A percentile compares a stretch with the other conserved stretches of the same genome.
phyloP scores from a whole-genome alignment of 2,797 vertebrate species.

The Podarcis siculus region DNA sequence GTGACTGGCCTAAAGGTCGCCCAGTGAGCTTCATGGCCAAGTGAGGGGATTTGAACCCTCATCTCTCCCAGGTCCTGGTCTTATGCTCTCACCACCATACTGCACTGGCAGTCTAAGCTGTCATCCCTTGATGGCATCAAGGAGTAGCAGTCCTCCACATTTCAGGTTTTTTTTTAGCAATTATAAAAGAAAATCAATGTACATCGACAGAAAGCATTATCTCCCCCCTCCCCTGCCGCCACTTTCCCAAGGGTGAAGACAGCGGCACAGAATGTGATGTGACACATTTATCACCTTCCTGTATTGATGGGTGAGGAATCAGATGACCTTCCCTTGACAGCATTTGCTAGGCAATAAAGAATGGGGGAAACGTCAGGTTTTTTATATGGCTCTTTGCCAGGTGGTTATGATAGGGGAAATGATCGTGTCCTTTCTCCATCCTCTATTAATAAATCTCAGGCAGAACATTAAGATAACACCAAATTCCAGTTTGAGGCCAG shows the following conservation, averaged over 20 bases:
- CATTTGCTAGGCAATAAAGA: constrained; percentile 51
- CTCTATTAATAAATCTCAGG: constrained; percentile 53
- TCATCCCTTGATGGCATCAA: not conserved
- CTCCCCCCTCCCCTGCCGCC: constrained; percentile 14
- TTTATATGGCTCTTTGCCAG: constrained; percentile 48
- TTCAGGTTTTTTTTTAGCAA: constrained; percentile 35
- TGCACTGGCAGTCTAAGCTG: too few relatives aligned
- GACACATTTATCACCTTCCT: constrained; percentile 62
- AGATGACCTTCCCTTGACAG: constrained; percentile 57
- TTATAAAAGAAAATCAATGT: constrained; percentile 32
- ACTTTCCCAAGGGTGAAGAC: constrained; percentile 47
- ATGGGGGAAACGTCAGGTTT: constrained; percentile 48
- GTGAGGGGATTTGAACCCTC: too few relatives aligned
- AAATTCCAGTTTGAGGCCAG: constrained; percentile 21
- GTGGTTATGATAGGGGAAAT: constrained; percentile 51
- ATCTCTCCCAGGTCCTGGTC: too few relatives aligned
- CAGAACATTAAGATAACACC: constrained; percentile 50
- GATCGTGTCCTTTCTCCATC: constrained; percentile 33
- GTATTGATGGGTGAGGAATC: constrained; percentile 44
- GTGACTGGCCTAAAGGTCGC: too few relatives aligned
- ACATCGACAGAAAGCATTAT: constrained; percentile 52
- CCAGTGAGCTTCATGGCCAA: too few relatives aligned
- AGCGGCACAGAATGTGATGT: constrained; percentile 33
- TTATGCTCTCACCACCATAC: too few relatives aligned
- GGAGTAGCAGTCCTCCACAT: constrained; percentile 9